Evolutionary conservation across 2,888 invertebrate species (phyloP).

Genomic region (Cheilosia vernalis): DNA sequence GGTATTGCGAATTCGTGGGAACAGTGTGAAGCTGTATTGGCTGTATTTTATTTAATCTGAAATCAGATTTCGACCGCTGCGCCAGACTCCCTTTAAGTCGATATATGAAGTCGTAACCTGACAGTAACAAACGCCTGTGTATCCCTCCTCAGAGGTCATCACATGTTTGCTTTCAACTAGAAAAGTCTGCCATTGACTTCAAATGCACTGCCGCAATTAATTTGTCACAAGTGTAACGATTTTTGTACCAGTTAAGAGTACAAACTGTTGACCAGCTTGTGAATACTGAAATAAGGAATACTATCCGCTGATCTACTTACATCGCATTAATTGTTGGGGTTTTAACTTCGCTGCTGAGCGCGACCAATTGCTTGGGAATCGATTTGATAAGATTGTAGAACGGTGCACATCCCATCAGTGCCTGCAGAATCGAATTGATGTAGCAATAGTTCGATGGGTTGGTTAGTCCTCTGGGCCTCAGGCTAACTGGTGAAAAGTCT

Average conservation of each 20-base stretch:
- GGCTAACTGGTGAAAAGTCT: constrained; percentile 90
- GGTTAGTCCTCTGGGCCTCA: constrained; percentile 94
- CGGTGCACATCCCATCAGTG: constrained; percentile 96
- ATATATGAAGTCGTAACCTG: too few relatives aligned
- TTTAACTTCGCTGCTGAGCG: constrained; percentile 85
- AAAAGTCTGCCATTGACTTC: constrained; percentile 78
- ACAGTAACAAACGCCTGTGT: too few relatives aligned
- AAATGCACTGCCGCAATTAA: constrained; percentile 55
- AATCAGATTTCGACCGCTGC: too few relatives aligned
- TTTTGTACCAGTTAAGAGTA: constrained; percentile 76
- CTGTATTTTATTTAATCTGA: too few relatives aligned
- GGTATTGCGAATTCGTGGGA: too few relatives aligned
- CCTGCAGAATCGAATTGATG: constrained; percentile 97
- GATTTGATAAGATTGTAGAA: constrained; percentile 95
- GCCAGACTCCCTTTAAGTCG: too few relatives aligned
- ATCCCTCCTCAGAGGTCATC: neutral
- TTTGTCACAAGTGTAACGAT: constrained; percentile 79
- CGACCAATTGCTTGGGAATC: constrained; percentile 87
- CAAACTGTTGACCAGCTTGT: constrained; percentile 78
- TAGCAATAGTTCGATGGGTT: constrained; percentile 98
- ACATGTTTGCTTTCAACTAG: constrained; percentile 78
- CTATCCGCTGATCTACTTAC: constrained; percentile 84
- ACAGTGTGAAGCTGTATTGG: too few relatives aligned
- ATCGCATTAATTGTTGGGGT: constrained; percentile 96
- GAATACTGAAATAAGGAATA: constrained; percentile 1